Conservation (phyloP, 2,113 vertebrate species). For the Isurus oxyrinchus region DNA sequence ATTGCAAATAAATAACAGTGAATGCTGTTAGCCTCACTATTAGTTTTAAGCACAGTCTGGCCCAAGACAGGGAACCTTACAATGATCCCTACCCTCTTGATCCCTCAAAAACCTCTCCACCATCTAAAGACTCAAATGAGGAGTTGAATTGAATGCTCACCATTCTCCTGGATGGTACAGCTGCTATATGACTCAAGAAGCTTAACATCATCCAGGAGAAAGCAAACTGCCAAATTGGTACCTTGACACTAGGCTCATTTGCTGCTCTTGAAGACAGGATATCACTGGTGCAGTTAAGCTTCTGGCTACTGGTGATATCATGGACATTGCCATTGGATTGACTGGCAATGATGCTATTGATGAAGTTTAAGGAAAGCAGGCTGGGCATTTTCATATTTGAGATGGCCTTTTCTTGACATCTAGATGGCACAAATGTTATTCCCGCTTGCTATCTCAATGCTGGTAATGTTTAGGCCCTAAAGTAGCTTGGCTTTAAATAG, state of each 20-base stretch:
- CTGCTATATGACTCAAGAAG: neutral
- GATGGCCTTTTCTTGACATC: neutral
- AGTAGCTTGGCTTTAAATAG: neutral
- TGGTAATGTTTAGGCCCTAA: neutral
- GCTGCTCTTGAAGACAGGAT: neutral
- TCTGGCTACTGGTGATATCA: neutral
- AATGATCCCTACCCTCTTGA: too few species aligned
- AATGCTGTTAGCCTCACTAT: too few species aligned
- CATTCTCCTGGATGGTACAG: too few species aligned
- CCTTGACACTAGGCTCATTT: neutral
- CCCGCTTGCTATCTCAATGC: neutral
- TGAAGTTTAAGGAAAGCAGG: neutral
- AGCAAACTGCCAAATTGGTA: too few species aligned
- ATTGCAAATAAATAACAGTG: too few species aligned
- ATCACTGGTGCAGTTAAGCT: neutral
- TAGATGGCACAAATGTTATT: neutral
- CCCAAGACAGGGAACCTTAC: too few species aligned
- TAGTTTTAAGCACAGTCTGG: too few species aligned
- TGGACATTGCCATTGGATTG: neutral
- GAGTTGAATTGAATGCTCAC: too few species aligned
- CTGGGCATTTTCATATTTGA: neutral
- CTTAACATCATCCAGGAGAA: too few species aligned
- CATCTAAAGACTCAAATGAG: too few species aligned
- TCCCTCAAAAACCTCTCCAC: too few species aligned
- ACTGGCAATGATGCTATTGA: neutral